Percentiles rank a stretch among this genome's conserved stretches.
These are phyloP conservation scores for Troilus luridus DNA, from an alignment of 2,888 invertebrate genomes.

Conservation along the genomic window DNA sequence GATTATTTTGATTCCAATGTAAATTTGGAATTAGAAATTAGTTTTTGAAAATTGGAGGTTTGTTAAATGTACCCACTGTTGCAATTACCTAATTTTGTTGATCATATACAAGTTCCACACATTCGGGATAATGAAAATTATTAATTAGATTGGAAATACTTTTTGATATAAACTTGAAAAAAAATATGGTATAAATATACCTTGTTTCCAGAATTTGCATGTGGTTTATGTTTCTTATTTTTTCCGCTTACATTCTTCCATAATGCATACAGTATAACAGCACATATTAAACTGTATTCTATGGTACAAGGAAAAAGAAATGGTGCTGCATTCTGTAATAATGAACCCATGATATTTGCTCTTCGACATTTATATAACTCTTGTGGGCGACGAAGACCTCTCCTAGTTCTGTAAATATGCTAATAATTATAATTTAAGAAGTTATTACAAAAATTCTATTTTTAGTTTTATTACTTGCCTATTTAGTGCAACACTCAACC, in stretches of 20 bases:
- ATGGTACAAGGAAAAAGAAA: conserved; percentile 92
- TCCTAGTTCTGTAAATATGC: conserved; percentile 18
- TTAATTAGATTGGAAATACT: too few relatives aligned
- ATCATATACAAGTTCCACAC: background rate
- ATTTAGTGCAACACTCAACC: background rate
- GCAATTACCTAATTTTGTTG: background rate
- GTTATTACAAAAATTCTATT: background rate
- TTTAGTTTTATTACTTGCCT: background rate
- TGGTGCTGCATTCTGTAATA: conserved; percentile 82
- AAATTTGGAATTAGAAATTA: background rate
- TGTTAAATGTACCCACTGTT: background rate
- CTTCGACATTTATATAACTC: conserved; percentile 72
- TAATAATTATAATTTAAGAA: background rate
- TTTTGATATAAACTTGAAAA: too few relatives aligned
- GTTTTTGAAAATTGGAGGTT: too few relatives aligned
- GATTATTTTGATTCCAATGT: background rate
- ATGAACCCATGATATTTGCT: conserved; percentile 79
- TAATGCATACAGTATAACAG: conserved; percentile 90
- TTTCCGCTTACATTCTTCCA: conserved; percentile 82
- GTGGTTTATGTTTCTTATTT: conserved; percentile 31
- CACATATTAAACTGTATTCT: conserved; percentile 92
- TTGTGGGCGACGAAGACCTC: conserved; percentile 46
- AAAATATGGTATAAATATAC: background rate
- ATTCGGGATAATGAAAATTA: background rate
- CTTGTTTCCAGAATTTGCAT: background rate